Base-by-base conservation (phyloP, 2,797 vertebrate species). In the Champsocephalus esox region DNA sequence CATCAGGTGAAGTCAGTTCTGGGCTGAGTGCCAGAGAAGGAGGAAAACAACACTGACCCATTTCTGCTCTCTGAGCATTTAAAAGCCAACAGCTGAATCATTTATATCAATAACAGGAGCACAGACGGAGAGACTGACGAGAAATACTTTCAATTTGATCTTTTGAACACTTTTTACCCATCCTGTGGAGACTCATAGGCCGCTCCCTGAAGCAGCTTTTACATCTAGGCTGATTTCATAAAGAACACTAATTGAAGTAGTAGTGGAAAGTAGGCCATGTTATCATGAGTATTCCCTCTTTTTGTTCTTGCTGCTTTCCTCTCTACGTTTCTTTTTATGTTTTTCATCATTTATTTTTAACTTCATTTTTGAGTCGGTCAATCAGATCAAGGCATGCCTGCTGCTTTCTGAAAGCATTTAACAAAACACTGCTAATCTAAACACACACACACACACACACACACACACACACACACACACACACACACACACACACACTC, bases 391-490 rank as follows among this genome's bases (percentile, higher is more conserved):
- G 24, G 24, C 12, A 60, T 4, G 21, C 44, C 41, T 45, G 68
- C 49, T 32, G 24, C 5, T 34, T 62, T 5, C 17, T 60, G 5
- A 44, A 45, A 71, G 9, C 43, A 46, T 62, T 52, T 21, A 24
- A 56, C 52, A 64, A 13, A 65, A 62, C n/a, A 11, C 41, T 45
- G 44, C 56, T 49, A 49, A 63, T 63, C 45, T 24, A 32, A 6
- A 43, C 38, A 59, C 5, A 12, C 58, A 60, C 8, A 10, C n/a
- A 51, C 38, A 50, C 19, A 51, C 46, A 9, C 34, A 50, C 19
- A 32, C 49, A 58, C 52, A 48, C 55, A 58, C 62, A 51, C 46
- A 49, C 58, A n/a, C 66, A 58, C 51, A 44, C 54, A 43, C 49
- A 43, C 32, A 55, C 55, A 19, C 59, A 59, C n/a, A 41, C 34